Conservation (phyloP, 2,797 vertebrate species). For the Menidia menidia region DNA sequence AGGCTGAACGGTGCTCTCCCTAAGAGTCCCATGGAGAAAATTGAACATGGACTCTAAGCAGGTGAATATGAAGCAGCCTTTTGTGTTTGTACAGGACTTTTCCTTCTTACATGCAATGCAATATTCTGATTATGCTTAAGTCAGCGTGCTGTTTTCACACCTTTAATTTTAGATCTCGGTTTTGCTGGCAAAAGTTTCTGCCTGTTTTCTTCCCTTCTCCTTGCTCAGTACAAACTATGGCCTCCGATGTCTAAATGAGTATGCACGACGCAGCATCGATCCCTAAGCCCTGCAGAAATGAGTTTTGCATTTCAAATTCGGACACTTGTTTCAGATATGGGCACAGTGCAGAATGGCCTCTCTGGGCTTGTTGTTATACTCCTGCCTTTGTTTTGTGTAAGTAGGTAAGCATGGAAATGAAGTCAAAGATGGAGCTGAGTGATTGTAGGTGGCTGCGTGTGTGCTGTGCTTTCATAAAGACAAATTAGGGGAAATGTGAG, state of each 20-base stretch:
- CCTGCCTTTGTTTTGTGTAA: constrained; percentile 14
- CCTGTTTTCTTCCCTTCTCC: background rate
- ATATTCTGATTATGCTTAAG: background rate
- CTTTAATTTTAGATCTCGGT: background rate
- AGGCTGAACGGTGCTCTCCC: too few species aligned
- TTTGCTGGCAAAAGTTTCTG: background rate
- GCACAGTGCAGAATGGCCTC: constrained; percentile 8
- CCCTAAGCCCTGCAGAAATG: background rate
- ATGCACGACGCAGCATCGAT: background rate
- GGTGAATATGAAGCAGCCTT: too few species aligned
- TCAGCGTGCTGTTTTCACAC: background rate
- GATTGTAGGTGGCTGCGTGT: constrained; percentile 37
- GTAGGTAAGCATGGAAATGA: constrained; percentile 48
- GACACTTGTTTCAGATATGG: background rate
- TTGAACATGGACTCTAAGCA: too few species aligned
- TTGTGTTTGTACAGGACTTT: too few species aligned
- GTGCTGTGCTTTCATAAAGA: constrained; percentile 23
- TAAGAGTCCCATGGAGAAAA: too few species aligned
- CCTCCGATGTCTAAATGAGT: background rate
- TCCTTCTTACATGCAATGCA: background rate
- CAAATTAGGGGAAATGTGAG: constrained; percentile 43
- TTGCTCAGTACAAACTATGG: background rate
- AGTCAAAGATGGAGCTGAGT: constrained; percentile 48
- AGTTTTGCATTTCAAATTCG: background rate
- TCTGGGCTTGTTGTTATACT: background rate